These are phyloP conservation scores for Antechinus flavipes DNA, from an alignment of 2,113 vertebrate species.

Conservation along the genomic window DNA sequence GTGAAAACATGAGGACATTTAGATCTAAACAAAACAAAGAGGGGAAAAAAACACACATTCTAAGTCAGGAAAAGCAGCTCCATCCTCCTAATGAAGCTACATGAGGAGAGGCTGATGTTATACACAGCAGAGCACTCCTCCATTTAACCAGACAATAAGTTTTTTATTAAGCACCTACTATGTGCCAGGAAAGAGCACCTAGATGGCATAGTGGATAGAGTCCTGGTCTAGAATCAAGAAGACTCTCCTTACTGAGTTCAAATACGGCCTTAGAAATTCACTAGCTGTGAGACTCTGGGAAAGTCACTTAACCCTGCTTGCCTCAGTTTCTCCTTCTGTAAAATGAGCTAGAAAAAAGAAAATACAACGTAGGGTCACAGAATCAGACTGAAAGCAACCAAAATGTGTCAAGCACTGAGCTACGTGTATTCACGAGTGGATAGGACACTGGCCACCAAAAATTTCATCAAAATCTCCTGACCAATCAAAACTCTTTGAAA, in stretches of 20 bases:
- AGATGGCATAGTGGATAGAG: not conserved
- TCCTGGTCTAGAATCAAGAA: not conserved
- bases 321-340: not conserved
- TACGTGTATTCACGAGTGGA: not conserved
- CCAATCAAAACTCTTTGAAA: not conserved
- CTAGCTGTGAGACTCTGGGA: not conserved
- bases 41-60: not conserved
- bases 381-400: not conserved
- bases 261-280: too few species aligned
- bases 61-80: not conserved
- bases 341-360: not conserved
- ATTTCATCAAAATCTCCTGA: not conserved
- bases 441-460: not conserved
- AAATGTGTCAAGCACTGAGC: not conserved
- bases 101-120: not conserved
- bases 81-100: too few species aligned
- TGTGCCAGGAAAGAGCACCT: not conserved
- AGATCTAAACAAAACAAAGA: not conserved
- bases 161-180: not conserved
- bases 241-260: not conserved
- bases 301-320: not conserved
- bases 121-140: too few species aligned
- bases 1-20: not conserved
- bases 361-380: not conserved
- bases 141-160: not conserved